Conservation (phyloP, 2,113 vertebrate genomes). For the Centropus bengalensis region DNA sequence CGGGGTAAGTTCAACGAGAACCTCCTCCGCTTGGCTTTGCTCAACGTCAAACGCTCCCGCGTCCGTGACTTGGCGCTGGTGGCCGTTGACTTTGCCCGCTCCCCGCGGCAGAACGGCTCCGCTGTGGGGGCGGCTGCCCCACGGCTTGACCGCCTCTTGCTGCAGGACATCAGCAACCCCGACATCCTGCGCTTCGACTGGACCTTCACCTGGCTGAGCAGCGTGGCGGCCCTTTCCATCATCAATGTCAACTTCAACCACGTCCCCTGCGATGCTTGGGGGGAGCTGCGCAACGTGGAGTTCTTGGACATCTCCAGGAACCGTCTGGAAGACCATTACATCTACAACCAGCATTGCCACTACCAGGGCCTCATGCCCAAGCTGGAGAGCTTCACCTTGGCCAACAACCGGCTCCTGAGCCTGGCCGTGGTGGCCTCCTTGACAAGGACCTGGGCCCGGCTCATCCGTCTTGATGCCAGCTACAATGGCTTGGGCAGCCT, state of each 20-base stretch:
- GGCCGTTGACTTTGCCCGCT: slow-evolving; percentile 85
- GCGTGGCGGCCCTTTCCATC: slow-evolving; percentile 74
- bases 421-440: slow-evolving; percentile 71
- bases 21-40: slow-evolving; percentile 77
- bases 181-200: slow-evolving; percentile 86
- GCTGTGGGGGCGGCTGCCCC: slow-evolving; percentile 66
- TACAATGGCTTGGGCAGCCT: slow-evolving; percentile 73
- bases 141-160: slow-evolving; percentile 70
- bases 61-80: slow-evolving; percentile 75
- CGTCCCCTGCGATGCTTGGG: slow-evolving; percentile 84
- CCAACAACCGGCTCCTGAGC: slow-evolving; percentile 74
- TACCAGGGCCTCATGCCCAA: slow-evolving; percentile 67
- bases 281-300: slow-evolving; percentile 71
- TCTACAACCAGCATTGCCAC: slow-evolving; percentile 79
- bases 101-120: slow-evolving; percentile 58
- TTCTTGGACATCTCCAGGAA: slow-evolving; percentile 77
- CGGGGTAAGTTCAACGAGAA: slow-evolving; percentile 87
- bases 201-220: slow-evolving; percentile 85
- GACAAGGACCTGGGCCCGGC: slow-evolving; percentile 66
- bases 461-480: slow-evolving; percentile 78
- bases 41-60: slow-evolving; percentile 69
- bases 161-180: slow-evolving; percentile 87
- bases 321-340: slow-evolving; percentile 55
- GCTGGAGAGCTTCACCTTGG: slow-evolving; percentile 72
- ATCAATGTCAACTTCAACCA: slow-evolving; percentile 83